These are phyloP conservation scores for Eilema sororculum DNA, from an alignment of 2,888 invertebrate genomes.

Conservation along the genomic window DNA sequence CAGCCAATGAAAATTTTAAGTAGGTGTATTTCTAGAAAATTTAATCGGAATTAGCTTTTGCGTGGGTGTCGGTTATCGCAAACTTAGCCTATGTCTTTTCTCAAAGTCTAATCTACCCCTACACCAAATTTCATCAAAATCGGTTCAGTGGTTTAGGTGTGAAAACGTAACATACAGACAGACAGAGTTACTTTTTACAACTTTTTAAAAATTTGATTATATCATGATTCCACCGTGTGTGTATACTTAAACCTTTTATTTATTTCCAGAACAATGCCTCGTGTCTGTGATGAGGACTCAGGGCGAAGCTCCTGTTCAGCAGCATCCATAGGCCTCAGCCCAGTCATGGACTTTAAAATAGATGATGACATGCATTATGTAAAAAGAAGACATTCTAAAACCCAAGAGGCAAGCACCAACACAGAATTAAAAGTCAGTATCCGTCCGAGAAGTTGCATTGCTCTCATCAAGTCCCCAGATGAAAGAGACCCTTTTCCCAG, in stretches of 20 bases:
- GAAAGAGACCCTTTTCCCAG: constrained; percentile 83
- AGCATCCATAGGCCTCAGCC: constrained; percentile 74
- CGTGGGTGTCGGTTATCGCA: no score
- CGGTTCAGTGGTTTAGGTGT: no score
- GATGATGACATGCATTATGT: constrained; percentile 52
- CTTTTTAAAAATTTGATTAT: neutral
- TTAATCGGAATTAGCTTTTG: neutral
- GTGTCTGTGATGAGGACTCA: constrained; percentile 81
- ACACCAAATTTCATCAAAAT: no score
- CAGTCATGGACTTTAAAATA: constrained; percentile 67
- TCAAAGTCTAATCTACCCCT: no score
- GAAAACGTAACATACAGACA: no score
- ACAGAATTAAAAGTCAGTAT: constrained; percentile 84
- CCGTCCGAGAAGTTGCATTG: constrained; percentile 73
- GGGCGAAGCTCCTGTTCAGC: constrained; percentile 84
- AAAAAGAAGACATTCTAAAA: constrained; percentile 60
- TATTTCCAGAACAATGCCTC: constrained; percentile 72
- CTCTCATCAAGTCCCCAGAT: constrained; percentile 80
- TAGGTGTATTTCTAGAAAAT: neutral
- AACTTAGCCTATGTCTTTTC: no score
- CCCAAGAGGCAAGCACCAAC: constrained; percentile 79
- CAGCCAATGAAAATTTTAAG: neutral
- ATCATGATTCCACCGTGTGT: neutral
- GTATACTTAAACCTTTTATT: constrained; percentile 17
- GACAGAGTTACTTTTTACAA: no score